Evolutionary conservation across 2,888 invertebrate species (phyloP).

Genomic region (Alloplasta piceator): DNA sequence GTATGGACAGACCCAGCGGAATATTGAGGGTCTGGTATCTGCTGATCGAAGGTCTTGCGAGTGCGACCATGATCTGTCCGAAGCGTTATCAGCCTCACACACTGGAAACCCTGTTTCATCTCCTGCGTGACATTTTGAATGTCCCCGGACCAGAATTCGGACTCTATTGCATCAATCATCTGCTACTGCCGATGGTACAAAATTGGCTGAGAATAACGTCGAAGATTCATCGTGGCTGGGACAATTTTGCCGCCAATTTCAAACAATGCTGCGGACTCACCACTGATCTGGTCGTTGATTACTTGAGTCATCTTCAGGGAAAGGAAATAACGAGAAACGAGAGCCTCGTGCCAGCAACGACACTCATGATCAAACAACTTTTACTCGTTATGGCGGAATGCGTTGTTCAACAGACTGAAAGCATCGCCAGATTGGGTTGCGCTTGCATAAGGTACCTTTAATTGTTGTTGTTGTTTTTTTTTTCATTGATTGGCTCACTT

Average conservation of each 20-base stretch:
- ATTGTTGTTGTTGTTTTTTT: background rate
- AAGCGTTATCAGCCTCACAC: constrained; percentile 92
- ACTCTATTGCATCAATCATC: constrained; percentile 95
- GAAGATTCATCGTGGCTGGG: constrained; percentile 89
- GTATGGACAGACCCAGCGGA: constrained; percentile 91
- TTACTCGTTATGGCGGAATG: constrained; percentile 95
- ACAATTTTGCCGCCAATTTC: constrained; percentile 93
- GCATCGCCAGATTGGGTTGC: constrained; percentile 95
- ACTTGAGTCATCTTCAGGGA: constrained; percentile 89
- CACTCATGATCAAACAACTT: constrained; percentile 93
- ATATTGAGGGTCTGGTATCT: constrained; percentile 96
- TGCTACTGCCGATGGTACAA: constrained; percentile 96
- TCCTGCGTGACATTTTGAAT: constrained; percentile 90
- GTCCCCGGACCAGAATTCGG: constrained; percentile 95
- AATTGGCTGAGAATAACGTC: constrained; percentile 92
- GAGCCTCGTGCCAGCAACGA: constrained; percentile 83
- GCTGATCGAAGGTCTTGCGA: constrained; percentile 93
- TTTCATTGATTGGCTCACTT: constrained; percentile 13
- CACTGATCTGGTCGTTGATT: constrained; percentile 95
- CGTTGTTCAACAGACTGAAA: constrained; percentile 94
- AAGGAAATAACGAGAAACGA: constrained; percentile 76
- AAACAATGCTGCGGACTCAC: constrained; percentile 97
- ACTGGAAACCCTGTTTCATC: constrained; percentile 93
- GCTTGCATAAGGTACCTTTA: constrained; percentile 90
- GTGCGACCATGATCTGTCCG: constrained; percentile 92